These are phyloP conservation scores for Strigamia transsilvanica DNA, from an alignment of 2,888 invertebrate species.

Conservation along the genomic window DNA sequence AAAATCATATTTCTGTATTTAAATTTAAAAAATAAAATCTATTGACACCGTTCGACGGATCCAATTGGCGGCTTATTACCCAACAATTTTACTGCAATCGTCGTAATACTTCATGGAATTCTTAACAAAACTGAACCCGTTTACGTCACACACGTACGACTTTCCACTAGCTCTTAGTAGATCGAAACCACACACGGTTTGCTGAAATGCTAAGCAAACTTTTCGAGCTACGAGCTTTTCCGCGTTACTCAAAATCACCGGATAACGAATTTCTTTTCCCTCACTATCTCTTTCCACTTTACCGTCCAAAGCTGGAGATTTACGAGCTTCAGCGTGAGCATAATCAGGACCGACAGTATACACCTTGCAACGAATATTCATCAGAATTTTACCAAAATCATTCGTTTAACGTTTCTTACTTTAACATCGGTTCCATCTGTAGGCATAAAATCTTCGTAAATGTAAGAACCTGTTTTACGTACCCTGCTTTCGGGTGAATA, in stretches of 20 bases:
- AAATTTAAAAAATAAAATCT: constrained; percentile 53
- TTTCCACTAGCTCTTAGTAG: constrained; percentile 96
- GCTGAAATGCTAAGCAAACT: constrained; percentile 95
- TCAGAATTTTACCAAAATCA: constrained; percentile 22
- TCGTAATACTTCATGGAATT: constrained; percentile 99
- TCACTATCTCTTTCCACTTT: constrained; percentile 98
- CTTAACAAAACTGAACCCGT: constrained; percentile 99
- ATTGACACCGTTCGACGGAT: neutral
- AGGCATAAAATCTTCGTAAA: constrained; percentile 99
- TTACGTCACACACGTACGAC: constrained; percentile 99
- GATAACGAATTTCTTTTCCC: constrained; percentile 96
- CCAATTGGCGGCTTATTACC: constrained; percentile 64
- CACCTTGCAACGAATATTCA: constrained; percentile 70
- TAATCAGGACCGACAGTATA: constrained; percentile 99
- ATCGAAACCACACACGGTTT: constrained; percentile 99
- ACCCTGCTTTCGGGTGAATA: constrained; percentile 97
- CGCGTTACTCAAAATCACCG: constrained; percentile 94
- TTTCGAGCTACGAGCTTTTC: constrained; percentile 98
- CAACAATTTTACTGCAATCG: constrained; percentile 97
- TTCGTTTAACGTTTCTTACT: constrained; percentile 62
- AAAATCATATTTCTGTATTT: constrained; percentile 84
- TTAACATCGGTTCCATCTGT: constrained; percentile 91
- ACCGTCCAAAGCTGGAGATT: constrained; percentile 97
- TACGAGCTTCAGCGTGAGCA: constrained; percentile 98
- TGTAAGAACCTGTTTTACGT: constrained; percentile 95